Percentiles rank a stretch among this genome's conserved stretches.
phyloP scores from a whole-genome alignment of 2,113 vertebrate species.

The Platycercus adscitus region DNA sequence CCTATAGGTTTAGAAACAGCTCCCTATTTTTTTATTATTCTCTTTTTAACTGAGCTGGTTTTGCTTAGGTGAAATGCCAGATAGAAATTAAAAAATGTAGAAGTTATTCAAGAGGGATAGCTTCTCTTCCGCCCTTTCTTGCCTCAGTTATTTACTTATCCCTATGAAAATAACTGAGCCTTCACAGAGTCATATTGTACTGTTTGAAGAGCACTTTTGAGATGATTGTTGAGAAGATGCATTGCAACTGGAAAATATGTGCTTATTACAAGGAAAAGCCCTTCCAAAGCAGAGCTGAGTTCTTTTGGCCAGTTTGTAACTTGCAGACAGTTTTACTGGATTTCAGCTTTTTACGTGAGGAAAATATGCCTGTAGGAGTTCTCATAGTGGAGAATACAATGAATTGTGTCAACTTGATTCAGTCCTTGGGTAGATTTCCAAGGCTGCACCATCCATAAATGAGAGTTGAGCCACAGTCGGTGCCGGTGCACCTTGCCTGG shows the following conservation, averaged over 20 bases:
- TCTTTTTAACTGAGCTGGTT: not conserved
- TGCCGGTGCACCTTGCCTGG: not conserved
- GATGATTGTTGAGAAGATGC: not conserved
- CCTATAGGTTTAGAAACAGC: not conserved
- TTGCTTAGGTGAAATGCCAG: not conserved
- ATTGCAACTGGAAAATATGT: not conserved
- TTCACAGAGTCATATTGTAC: not conserved
- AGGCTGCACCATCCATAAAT: not conserved
- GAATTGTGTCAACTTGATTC: not conserved
- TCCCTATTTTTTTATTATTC: not conserved
- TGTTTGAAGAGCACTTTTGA: not conserved
- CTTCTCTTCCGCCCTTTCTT: not conserved
- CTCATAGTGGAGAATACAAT: not conserved
- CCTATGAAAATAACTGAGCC: not conserved
- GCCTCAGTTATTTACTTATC: not conserved
- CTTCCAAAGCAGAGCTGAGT: not conserved
- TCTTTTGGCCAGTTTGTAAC: not conserved
- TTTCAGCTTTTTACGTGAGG: not conserved
- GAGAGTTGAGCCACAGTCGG: not conserved
- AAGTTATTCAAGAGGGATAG: not conserved
- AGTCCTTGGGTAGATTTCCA: not conserved
- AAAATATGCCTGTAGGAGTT: not conserved
- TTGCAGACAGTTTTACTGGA: not conserved
- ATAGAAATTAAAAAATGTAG: not conserved
- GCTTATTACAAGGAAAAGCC: not conserved